These are phyloP conservation scores for Lepas anatifera DNA, from an alignment of 2,888 invertebrate genomes.

Conservation along the genomic window DNA sequence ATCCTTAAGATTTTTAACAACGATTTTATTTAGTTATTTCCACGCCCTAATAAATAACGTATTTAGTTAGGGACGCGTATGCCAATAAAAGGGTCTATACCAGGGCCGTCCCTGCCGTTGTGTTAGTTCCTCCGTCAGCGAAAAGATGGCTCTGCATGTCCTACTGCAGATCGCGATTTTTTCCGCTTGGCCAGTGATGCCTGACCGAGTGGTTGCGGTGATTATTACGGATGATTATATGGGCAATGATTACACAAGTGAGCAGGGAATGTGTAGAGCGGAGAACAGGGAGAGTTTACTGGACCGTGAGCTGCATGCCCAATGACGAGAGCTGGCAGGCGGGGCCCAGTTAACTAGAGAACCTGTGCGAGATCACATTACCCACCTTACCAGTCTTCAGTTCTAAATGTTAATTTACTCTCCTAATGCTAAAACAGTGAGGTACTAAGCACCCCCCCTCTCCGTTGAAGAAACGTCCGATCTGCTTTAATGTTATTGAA, in stretches of 20 bases:
- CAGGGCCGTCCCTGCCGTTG: no score
- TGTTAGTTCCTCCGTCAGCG: not conserved
- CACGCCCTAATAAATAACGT: no score
- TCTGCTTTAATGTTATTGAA: not conserved
- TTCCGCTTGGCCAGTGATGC: not conserved
- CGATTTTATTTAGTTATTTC: no score
- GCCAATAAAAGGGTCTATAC: no score
- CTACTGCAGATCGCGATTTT: not conserved
- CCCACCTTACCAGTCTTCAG: no score
- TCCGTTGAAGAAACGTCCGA: not conserved
- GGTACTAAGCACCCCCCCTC: no score
- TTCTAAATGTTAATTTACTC: no score
- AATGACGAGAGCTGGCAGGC: not conserved
- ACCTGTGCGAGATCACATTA: not conserved
- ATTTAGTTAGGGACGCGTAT: no score
- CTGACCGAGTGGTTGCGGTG: not conserved
- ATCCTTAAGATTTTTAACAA: no score
- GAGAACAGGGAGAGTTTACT: no score
- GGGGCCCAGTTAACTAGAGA: not conserved
- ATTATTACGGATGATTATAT: conserved; percentile 5
- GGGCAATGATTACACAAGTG: not conserved
- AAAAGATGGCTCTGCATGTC: not conserved
- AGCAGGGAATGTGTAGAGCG: not conserved
- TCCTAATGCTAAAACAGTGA: no score
- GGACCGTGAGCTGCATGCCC: no score